Evolutionary conservation across 1,140 invertebrate species (phyloP), one percentile per base, ranked within the genome.

Genomic region (Chlorops oryzae): DNA sequence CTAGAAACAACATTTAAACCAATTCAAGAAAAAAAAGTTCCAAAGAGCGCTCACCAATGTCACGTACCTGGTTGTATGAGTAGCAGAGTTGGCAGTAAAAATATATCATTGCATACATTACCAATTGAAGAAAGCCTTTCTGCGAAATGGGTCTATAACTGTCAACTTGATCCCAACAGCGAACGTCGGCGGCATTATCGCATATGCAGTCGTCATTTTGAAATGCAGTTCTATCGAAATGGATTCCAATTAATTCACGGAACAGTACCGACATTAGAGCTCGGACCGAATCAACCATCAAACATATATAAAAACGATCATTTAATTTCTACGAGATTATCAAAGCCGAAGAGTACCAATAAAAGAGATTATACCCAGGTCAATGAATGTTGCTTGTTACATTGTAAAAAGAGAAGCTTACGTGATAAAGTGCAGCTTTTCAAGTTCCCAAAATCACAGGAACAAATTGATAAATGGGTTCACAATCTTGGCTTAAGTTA

Each of bases 71-170:
- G 34, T 45, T 45, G 42, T 17, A 32, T 32, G 20, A 45, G 42
- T 32, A 25, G 34, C 27, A 28, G 25, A 2, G 34, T 32, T 32
- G 42, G 34, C 22, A 25, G 25, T 5, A 15, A 15, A 5, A 34
- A 35, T 7, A 47, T 22, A 18, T 22, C 25, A 28, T 21, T 17
- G 13, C 23, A 28, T 45, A 10, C 25, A 45, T 17, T 20, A 18
- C 22, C 42, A 45, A 45, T 32, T 45, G 42, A 45, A 45, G 7
- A 25, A 45, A 21, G 42, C 25, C 9, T 20, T 45, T 17, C 42
- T 45, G 10, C 25, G 34, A 67, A 67, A 42, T 67, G 64, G 64
- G 57, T 61, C 54, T 57, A 67, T 40, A 67, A 67, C 39, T 59
- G 58, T 1, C 65, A 67, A 34, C 55, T 68, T 5, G 39, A 55